Conservation (phyloP, 2,888 invertebrate species). For the Dione juno region DNA sequence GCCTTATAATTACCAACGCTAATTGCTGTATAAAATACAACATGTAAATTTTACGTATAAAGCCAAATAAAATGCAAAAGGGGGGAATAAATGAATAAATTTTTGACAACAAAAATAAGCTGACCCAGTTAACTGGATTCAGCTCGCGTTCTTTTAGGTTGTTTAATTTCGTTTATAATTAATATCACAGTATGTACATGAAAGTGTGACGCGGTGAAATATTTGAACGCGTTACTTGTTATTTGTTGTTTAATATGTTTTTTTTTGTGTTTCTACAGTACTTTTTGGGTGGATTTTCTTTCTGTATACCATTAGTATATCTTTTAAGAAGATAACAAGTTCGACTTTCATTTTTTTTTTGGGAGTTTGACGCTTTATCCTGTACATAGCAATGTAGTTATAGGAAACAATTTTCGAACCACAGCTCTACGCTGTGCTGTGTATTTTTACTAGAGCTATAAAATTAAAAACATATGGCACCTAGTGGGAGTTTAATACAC, state of each 20-base stretch:
- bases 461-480: no score
- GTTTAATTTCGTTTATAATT: slow-evolving; percentile 65
- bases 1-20: not conserved
- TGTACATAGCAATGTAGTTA: no score
- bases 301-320: not conserved
- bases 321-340: not conserved
- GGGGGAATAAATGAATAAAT: slow-evolving; percentile 28
- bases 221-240: slow-evolving; percentile 50
- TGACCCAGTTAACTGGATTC: slow-evolving; percentile 30
- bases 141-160: slow-evolving; percentile 42
- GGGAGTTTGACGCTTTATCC: no score
- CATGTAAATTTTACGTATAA: slow-evolving; percentile 11
- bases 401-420: no score
- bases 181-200: slow-evolving; percentile 49
- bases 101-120: slow-evolving; percentile 26
- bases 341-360: no score
- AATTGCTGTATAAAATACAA: slow-evolving; percentile 19
- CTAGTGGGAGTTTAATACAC: no score
- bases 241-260: not conserved
- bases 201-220: slow-evolving; percentile 60
- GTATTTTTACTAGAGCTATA: no score
- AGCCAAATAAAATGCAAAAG: slow-evolving; percentile 7
- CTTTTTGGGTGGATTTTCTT: no score
- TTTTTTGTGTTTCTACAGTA: not conserved
- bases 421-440: no score